phyloP scores from a whole-genome alignment of 1,140 invertebrate species.

The Trinorchestia longiramus region DNA sequence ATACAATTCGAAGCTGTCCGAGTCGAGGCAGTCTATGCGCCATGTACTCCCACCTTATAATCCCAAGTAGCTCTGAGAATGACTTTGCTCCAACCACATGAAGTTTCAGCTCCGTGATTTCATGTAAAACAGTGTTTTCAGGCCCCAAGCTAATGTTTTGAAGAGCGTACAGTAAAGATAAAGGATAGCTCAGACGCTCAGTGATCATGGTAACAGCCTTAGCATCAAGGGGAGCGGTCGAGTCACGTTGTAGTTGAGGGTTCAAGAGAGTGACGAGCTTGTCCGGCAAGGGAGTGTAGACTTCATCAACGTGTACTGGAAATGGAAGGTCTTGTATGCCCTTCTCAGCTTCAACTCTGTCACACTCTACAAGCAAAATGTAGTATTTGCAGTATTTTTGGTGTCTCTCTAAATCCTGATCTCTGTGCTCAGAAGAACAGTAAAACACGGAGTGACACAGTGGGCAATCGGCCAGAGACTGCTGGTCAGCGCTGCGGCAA shows the following conservation, averaged over 20 bases:
- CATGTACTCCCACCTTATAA: constrained; percentile 65
- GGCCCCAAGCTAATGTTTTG: constrained; percentile 41
- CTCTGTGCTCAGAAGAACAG: constrained; percentile 54
- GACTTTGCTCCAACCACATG: constrained; percentile 60
- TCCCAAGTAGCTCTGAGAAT: constrained; percentile 60
- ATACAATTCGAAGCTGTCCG: constrained; percentile 56
- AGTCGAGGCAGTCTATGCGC: constrained; percentile 59
- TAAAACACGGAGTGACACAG: constrained; percentile 61
- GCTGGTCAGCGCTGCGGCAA: constrained; percentile 39
- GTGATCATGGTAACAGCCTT: constrained; percentile 56
- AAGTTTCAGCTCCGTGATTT: constrained; percentile 30
- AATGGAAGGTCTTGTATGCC: constrained; percentile 61
- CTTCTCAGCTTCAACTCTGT: constrained; percentile 58
- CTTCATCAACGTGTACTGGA: constrained; percentile 57
- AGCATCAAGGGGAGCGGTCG: constrained; percentile 37
- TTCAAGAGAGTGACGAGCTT: constrained; percentile 29
- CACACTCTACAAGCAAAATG: constrained; percentile 55
- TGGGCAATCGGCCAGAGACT: constrained; percentile 36
- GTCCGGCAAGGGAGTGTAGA: constrained; percentile 46
- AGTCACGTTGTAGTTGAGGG: constrained; percentile 39
- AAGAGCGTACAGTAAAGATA: constrained; percentile 57
- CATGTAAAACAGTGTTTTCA: not conserved
- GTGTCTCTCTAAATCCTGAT: constrained; percentile 32
- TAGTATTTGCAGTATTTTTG: constrained; percentile 46
- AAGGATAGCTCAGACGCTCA: constrained; percentile 58